Percentiles rank a stretch among this genome's conserved stretches.
phyloP scores from a whole-genome alignment of 2,113 vertebrate genomes.

The Chauna torquata region DNA sequence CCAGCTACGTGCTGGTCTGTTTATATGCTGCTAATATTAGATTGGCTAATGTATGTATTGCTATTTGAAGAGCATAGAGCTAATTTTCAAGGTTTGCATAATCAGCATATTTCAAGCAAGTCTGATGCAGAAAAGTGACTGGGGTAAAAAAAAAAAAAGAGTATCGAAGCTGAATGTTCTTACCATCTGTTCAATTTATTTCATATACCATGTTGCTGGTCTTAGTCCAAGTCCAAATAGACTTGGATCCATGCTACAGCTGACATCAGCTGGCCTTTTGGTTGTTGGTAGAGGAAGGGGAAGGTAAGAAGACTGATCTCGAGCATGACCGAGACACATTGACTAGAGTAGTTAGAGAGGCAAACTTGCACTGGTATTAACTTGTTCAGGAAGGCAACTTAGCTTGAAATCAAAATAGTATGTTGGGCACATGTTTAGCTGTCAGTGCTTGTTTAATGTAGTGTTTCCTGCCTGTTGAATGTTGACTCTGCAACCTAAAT shows the following conservation, averaged over 20 bases:
- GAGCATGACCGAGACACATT: accelerated
- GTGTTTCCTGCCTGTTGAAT: not conserved
- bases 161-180: not conserved
- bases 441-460: not conserved
- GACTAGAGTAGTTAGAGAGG: not conserved
- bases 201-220: not conserved
- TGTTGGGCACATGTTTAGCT: not conserved
- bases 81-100: not conserved
- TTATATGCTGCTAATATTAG: not conserved
- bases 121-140: not conserved
- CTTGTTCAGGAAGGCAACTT: not conserved
- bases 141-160: not conserved
- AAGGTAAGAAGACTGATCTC: not conserved
- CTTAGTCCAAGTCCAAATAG: not conserved
- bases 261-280: not conserved
- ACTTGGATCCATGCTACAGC: not conserved
- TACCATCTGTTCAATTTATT: not conserved
- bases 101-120: not conserved
- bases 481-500: not conserved
- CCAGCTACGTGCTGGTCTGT: not conserved
- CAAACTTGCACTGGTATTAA: not conserved
- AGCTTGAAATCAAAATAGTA: not conserved
- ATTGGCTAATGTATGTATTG: not conserved
- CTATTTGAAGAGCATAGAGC: not conserved
- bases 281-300: not conserved